phyloP scores from a whole-genome alignment of 2,888 invertebrate species.

The Andrena camellia region DNA sequence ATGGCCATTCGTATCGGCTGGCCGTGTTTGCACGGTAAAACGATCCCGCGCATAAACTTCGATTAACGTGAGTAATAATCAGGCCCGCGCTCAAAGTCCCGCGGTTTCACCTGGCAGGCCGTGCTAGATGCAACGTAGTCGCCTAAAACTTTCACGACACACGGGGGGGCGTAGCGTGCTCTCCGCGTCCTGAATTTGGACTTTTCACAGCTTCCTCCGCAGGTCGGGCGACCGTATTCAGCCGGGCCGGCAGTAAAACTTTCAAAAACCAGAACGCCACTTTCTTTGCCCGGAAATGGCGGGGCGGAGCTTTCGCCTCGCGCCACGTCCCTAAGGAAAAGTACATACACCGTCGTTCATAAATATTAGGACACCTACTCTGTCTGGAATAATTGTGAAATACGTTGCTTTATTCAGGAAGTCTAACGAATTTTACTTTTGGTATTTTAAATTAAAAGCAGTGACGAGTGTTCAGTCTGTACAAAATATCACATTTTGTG shows the following conservation, averaged over 20 bases:
- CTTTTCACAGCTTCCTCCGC: constrained; percentile 46
- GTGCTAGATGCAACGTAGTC: constrained; percentile 40
- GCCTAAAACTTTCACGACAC: constrained; percentile 60
- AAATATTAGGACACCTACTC: background rate
- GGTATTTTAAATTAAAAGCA: too few species aligned
- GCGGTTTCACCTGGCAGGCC: constrained; percentile 46
- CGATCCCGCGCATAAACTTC: constrained; percentile 60
- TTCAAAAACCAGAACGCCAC: constrained; percentile 7
- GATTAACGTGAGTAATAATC: constrained; percentile 63
- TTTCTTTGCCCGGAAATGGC: constrained; percentile 30
- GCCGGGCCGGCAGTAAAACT: constrained; percentile 5
- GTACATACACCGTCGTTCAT: background rate
- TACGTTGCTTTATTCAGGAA: too few species aligned
- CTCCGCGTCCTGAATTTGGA: constrained; percentile 54
- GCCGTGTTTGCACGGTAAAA: constrained; percentile 51
- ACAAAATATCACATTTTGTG: too few species aligned
- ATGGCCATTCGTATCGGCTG: constrained; percentile 37
- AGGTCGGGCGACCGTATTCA: background rate
- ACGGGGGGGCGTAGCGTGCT: constrained; percentile 7
- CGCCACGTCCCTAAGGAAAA: constrained; percentile 12
- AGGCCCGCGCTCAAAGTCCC: constrained; percentile 15
- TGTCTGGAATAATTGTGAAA: too few species aligned
- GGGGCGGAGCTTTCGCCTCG: constrained; percentile 25
- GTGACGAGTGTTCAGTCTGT: too few species aligned
- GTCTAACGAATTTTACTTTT: too few species aligned